Percentiles rank a stretch among this genome's conserved stretches.
These are phyloP conservation scores for Aurelia aurita DNA, from an alignment of 30 jellyfish, hydroid and myxozoan species.

Conservation along the genomic window DNA sequence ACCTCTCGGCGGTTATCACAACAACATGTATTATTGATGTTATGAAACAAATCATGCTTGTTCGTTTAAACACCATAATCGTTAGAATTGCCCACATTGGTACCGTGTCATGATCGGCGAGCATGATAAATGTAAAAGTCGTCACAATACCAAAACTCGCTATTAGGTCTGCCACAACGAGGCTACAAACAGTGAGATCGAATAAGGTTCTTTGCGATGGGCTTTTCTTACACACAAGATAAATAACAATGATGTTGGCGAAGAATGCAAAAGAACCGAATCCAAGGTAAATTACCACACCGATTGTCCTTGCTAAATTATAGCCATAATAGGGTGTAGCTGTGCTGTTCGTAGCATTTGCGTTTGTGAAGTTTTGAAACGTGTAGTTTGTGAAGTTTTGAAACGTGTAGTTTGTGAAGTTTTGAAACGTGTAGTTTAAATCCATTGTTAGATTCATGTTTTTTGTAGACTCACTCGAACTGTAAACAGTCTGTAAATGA, in stretches of 20 bases:
- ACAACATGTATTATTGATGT: slow-evolving; percentile 38
- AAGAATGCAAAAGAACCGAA: slow-evolving; percentile 28
- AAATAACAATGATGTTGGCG: slow-evolving; percentile 32
- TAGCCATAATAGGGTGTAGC: not conserved
- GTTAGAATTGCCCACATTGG: not conserved
- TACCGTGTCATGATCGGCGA: not conserved
- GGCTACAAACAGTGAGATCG: slow-evolving; percentile 56
- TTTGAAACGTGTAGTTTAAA: too few relatives aligned
- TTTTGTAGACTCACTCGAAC: too few relatives aligned
- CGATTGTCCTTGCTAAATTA: not conserved
- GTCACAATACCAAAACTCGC: slow-evolving; percentile 21
- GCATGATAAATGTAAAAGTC: not conserved
- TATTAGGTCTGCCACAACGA: slow-evolving; percentile 29
- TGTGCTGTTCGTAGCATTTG: not conserved
- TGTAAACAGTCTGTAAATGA: too few relatives aligned
- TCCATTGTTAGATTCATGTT: too few relatives aligned
- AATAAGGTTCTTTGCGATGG: slow-evolving; percentile 9
- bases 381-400: too few relatives aligned
- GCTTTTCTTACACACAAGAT: slow-evolving; percentile 14
- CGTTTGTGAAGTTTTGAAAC: too few relatives aligned
- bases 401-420: too few relatives aligned
- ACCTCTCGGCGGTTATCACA: slow-evolving; percentile 39
- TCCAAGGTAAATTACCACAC: not conserved
- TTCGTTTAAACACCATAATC: not conserved
- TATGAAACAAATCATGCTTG: slow-evolving; percentile 30